Percentiles rank a stretch among this genome's conserved stretches.
Conservation (phyloP, 2,888 invertebrate genomes). For the Phlogophora meticulosa region DNA sequence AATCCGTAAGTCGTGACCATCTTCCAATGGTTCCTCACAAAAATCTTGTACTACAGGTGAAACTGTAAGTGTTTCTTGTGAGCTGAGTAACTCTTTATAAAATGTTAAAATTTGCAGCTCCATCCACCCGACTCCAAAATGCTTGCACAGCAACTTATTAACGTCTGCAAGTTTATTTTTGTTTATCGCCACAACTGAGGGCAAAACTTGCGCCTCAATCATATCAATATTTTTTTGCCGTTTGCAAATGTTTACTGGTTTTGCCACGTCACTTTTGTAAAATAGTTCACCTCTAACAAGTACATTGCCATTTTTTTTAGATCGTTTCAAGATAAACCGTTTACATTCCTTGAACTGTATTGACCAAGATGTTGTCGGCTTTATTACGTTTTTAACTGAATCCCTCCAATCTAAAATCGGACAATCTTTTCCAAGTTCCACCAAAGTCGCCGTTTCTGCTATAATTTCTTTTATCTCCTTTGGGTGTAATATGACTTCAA, state of each 20-base stretch:
- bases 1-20: conserved; percentile 17
- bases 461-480: conserved; percentile 48
- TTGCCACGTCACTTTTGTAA: conserved; percentile 40
- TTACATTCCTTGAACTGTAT: conserved; percentile 56
- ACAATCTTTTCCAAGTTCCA: conserved; percentile 56
- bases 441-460: conserved; percentile 39
- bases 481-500: conserved; percentile 50
- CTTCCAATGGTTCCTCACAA: conserved; percentile 25
- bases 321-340: conserved; percentile 46
- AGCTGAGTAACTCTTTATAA: conserved; percentile 20
- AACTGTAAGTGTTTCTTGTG: conserved; percentile 20
- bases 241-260: conserved; percentile 33
- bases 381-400: conserved; percentile 39
- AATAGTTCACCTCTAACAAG: conserved; percentile 48
- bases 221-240: conserved; percentile 43
- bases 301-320: conserved; percentile 48
- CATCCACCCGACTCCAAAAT: conserved; percentile 49
- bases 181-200: conserved; percentile 43
- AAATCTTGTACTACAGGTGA: conserved; percentile 10
- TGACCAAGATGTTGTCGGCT: conserved; percentile 48
- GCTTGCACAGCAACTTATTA: conserved; percentile 49
- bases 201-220: conserved; percentile 34
- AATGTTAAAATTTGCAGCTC: conserved; percentile 30
- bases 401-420: conserved; percentile 46
- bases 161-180: conserved; percentile 54